A percentile compares a stretch with the other conserved stretches of the same genome.
phyloP scores from a whole-genome alignment of 2,797 vertebrate species.

The Gymnopithys bicolor region DNA sequence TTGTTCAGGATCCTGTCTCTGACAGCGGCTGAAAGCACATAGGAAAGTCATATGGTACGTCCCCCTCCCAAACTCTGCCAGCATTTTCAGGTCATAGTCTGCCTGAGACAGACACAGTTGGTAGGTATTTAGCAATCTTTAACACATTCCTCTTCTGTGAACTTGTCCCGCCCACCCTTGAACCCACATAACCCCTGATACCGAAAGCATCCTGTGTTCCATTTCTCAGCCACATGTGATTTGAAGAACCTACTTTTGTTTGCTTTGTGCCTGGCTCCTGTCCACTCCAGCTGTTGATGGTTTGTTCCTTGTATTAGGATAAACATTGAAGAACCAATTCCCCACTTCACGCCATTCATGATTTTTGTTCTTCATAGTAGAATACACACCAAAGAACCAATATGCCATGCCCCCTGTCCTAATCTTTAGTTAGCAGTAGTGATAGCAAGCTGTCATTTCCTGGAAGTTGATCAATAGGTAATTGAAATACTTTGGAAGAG shows the following conservation, averaged over 20 bases:
- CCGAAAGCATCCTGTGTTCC: neutral
- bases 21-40: neutral
- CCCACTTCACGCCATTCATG: neutral
- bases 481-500: neutral
- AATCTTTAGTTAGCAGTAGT: neutral
- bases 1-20: neutral
- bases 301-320: neutral
- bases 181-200: neutral
- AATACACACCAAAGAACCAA: neutral
- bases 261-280: neutral
- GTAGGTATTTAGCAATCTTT: neutral
- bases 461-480: neutral
- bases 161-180: neutral
- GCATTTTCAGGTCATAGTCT: neutral
- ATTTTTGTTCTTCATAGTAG: neutral
- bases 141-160: neutral
- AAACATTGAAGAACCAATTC: neutral
- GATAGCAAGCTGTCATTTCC: neutral
- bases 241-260: neutral
- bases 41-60: neutral
- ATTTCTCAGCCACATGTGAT: neutral
- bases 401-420: neutral
- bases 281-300: neutral
- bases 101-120: neutral
- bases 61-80: neutral